phyloP scores from a whole-genome alignment of 1,140 invertebrate species.

The Drosophila equinoxialis region DNA sequence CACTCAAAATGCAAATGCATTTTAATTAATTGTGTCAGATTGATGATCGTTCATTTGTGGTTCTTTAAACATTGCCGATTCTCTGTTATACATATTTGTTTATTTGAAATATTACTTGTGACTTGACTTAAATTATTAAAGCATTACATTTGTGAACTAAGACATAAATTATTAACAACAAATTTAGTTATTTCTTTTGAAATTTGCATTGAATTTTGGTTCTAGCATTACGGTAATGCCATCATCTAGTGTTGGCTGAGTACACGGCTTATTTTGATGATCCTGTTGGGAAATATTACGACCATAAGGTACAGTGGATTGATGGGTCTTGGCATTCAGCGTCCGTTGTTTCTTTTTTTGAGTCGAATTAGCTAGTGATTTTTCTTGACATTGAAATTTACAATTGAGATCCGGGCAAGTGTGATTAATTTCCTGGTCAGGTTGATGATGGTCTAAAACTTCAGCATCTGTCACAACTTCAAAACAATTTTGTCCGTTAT shows the following conservation, averaged over 20 bases:
- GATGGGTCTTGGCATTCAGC: no score
- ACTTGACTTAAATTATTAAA: background rate
- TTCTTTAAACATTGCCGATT: slow-evolving; percentile 19
- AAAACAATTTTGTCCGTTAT: slow-evolving; percentile 42
- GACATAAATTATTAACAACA: no score
- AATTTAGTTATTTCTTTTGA: background rate
- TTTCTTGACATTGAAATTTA: background rate
- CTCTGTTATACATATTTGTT: background rate
- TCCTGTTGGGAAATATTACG: background rate
- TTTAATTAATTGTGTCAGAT: slow-evolving; percentile 57
- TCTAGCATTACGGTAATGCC: background rate
- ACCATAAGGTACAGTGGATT: no score
- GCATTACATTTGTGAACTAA: no score
- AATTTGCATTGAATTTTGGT: background rate
- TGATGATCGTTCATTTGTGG: slow-evolving; percentile 27
- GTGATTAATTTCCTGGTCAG: no score
- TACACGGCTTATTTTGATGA: background rate
- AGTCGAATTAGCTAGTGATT: background rate
- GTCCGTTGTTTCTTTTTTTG: background rate
- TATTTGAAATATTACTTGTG: background rate
- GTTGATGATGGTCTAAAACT: background rate
- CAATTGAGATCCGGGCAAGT: background rate
- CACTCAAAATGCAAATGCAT: slow-evolving; percentile 54
- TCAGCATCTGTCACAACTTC: slow-evolving; percentile 42
- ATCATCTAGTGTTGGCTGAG: background rate